A percentile compares a stretch with the other conserved stretches of the same genome.
Conservation (phyloP, 2,888 invertebrate species). For the Heteropelma amictum region DNA sequence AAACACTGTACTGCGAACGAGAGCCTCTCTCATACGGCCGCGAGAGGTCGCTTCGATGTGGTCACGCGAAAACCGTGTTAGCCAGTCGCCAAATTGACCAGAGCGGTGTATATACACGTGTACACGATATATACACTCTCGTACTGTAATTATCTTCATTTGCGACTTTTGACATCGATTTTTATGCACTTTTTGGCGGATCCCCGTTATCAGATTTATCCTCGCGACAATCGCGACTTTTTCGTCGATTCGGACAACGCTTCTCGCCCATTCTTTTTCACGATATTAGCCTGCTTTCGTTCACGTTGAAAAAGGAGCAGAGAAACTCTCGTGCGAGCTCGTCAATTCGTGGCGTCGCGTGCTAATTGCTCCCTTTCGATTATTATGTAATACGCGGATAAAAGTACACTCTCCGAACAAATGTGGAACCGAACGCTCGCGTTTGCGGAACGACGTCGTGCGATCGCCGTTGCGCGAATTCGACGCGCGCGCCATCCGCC, state of each 20-base stretch:
- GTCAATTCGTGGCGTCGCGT: slow-evolving; percentile 58
- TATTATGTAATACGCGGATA: slow-evolving; percentile 20
- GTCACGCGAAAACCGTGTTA: slow-evolving; percentile 76
- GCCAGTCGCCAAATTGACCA: slow-evolving; percentile 72
- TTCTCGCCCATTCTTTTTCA: not conserved
- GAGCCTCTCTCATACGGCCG: slow-evolving; percentile 44
- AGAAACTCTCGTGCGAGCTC: slow-evolving; percentile 55
- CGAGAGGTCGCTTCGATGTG: slow-evolving; percentile 43
- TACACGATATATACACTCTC: not conserved
- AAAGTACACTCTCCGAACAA: slow-evolving; percentile 22
- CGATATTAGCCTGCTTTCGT: not conserved
- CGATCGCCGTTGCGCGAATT: slow-evolving; percentile 31
- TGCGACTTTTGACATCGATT: not conserved
- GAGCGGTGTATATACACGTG: slow-evolving; percentile 26
- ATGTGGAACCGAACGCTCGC: too few species aligned
- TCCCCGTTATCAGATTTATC: too few species aligned
- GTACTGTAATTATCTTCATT: too few species aligned
- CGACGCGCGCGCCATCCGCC: not conserved
- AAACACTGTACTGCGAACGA: too few species aligned
- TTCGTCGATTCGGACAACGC: too few species aligned
- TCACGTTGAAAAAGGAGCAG: slow-evolving; percentile 13
- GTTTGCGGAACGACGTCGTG: slow-evolving; percentile 29
- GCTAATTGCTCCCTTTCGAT: slow-evolving; percentile 63
- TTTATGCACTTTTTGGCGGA: too few species aligned
- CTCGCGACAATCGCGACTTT: too few species aligned